These are phyloP conservation scores for Nesoenas mayeri DNA, from an alignment of 2,113 vertebrate species.

Conservation along the genomic window DNA sequence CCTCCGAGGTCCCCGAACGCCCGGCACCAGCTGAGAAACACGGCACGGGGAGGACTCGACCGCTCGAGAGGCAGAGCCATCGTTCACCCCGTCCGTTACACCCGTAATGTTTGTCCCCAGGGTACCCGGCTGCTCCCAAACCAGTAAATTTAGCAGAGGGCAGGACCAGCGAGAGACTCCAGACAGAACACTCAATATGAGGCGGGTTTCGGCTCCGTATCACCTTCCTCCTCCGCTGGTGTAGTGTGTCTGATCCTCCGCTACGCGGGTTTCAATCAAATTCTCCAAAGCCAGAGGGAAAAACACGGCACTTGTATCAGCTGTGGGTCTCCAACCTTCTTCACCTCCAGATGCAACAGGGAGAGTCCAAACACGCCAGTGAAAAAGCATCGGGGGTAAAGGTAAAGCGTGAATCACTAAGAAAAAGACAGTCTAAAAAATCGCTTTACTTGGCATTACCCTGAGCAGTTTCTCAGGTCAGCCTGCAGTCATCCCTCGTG, in stretches of 20 bases:
- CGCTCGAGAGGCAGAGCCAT: neutral
- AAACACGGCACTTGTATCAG: neutral
- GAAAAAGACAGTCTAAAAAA: neutral
- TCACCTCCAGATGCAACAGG: slow-evolving; percentile 1
- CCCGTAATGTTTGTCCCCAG: rapidly evolving
- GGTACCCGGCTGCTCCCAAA: neutral
- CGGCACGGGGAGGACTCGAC: neutral
- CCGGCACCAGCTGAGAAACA: neutral
- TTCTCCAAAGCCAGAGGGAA: neutral
- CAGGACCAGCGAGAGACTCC: neutral
- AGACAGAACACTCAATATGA: neutral
- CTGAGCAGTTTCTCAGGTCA: neutral
- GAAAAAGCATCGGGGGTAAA: neutral
- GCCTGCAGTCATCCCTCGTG: neutral
- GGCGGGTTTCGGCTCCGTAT: rapidly evolving
- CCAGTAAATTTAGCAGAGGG: neutral
- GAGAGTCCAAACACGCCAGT: neutral
- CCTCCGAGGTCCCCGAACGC: neutral
- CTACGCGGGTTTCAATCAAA: neutral
- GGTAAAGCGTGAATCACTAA: neutral
- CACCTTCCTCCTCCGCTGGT: neutral
- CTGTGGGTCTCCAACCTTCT: neutral
- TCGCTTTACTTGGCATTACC: neutral
- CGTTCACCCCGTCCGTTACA: neutral
- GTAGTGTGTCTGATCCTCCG: neutral